Base-by-base conservation (phyloP, 2,888 invertebrate species). In the Archips xylosteana region DNA sequence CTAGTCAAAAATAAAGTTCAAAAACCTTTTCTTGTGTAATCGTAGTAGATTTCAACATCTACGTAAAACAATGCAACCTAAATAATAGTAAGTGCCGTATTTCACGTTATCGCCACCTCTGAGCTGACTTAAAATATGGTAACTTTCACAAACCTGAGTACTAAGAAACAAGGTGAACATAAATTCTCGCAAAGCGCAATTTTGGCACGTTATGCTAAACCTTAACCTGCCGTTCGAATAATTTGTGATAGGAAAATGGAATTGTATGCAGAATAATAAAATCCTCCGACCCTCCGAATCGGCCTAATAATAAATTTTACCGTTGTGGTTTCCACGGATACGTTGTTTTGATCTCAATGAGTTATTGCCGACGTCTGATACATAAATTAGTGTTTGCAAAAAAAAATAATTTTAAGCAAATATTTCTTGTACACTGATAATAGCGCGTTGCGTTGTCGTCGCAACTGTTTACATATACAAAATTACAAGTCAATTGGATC, bases 181-280 rank as follows among this genome's bases (percentile, higher is more conserved):
- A 89, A 89, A 90, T 89, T 85, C 79, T 78, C 81, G 81, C 81
- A 82, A 82, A 87, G 84, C 85, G 82, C 87, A 89, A 89, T 90
- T 92, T 90, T 89, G 87, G 88, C 89, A 85, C 87, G 87, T 89
- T 90, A 89, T 87, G 88, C 90, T 86, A 91, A 92, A 88, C 89
- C 89, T 88, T 88, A 87, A 85, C 89, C 86, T 86, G 85, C 87
- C 85, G 85, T 88, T 87, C 83, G 88, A 88, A 91, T 92, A 92
- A 93, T 92, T 92, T 91, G 90, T 89, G 88, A 92, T 91, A 90
- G 89, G 89, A 90, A 92, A 92, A 92, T 90, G 89, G 89, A 89
- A 92, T 92, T 92, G 91, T 90, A 91, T 92, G 91, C 89, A 89
- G 91, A 92, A 92, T 92, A 92, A 92, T 91, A 91, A 91, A 92